Evolutionary conservation across 2,888 invertebrate genomes (phyloP).

Genomic region (Ganaspis brasiliensis): DNA sequence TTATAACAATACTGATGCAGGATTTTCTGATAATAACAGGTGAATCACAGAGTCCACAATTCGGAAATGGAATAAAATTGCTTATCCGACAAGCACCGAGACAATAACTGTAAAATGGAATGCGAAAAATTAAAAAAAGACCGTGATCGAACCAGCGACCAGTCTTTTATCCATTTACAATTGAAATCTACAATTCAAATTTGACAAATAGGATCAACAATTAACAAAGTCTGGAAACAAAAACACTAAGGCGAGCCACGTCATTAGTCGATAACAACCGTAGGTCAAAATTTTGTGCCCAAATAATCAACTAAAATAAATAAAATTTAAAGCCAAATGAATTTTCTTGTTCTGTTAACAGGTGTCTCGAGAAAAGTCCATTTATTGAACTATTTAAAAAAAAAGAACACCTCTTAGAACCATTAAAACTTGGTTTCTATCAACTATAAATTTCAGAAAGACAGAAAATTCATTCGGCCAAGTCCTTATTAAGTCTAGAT

Average conservation of each 20-base stretch:
- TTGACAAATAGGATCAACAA: constrained; percentile 69
- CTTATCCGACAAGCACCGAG: not conserved
- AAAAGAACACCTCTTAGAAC: no score
- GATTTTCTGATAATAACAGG: not conserved
- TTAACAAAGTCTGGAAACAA: not conserved
- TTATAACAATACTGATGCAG: constrained; percentile 20
- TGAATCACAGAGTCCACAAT: not conserved
- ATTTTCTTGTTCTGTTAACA: no score
- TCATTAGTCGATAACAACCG: constrained; percentile 34
- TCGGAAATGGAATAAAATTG: not conserved
- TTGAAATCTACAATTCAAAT: constrained; percentile 47
- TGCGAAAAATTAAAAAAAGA: constrained; percentile 41
- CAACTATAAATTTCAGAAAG: no score
- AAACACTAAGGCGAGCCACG: constrained; percentile 1
- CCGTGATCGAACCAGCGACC: constrained; percentile 74
- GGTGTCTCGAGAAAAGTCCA: no score
- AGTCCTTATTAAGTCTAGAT: constrained; percentile 49
- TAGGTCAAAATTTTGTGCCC: constrained; percentile 57
- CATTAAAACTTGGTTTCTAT: no score
- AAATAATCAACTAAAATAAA: constrained; percentile 59
- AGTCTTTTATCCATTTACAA: constrained; percentile 56
- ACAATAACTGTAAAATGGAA: not conserved
- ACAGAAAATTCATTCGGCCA: constrained; percentile 56
- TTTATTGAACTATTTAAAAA: no score
- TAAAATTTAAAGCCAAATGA: constrained; percentile 30